Evolutionary conservation across 2,113 vertebrate species (phyloP), one percentile per base, ranked within the genome.

Genomic region (Cryptomyrus ogoouensis): DNA sequence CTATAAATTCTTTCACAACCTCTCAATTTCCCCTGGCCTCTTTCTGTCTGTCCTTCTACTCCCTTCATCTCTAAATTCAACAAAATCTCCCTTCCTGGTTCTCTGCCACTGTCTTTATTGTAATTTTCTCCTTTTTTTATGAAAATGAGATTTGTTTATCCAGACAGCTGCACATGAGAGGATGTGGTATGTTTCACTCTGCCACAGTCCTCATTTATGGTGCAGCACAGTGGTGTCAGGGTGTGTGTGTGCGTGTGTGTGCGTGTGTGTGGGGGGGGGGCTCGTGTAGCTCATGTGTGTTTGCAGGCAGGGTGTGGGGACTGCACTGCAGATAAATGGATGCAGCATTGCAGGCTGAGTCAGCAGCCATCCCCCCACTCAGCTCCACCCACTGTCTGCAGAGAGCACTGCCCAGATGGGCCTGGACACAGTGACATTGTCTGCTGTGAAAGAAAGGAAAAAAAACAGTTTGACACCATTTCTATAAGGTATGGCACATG

Each of bases 261-360:
- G 0, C 8, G 50, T 52, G 50, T 52, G 15, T 12, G 47, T 47
- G 90, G 62, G 87, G 24, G 62, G 56, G 87, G 42, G 52, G 31
- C 52, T 35, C 1, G 10, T 46, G 39, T 10, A 24, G 87, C 21
- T 66, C 19, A 31, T 53, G 52, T 88, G 53, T 90, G 85, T 89
- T 13, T 52, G 74, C 91, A 88, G 58, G 88, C 87, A 88, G 93
- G 91, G 74, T 92, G 94, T 0, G 91, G 83, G 27, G 94, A 96
- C 95, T 96, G 96, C 96, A 96, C 94, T 96, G 95, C 96, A 96
- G 95, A 96, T 96, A 95, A 96, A 96, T 95, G 90, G 95, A 95
- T 95, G 96, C 96, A 96, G 94, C 95, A 96, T 92, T 91, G 92
- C 92, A 93, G 94, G 94, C 96, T 95, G 95, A 96, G 94, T 96